Base-by-base conservation (phyloP, 2,888 invertebrate genomes). In the Norana najaformis region DNA sequence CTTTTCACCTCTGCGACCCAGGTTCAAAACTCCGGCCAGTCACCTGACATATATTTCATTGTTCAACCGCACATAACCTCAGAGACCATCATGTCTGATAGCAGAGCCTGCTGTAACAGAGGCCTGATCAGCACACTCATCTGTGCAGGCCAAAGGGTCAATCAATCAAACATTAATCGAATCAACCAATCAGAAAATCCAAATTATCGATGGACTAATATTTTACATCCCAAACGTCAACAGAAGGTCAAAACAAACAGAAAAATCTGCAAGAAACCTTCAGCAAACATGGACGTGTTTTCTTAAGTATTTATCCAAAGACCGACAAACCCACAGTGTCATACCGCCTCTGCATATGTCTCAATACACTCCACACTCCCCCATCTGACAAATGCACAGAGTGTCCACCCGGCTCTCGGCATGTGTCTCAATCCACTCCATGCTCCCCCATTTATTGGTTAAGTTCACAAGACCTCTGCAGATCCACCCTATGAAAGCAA, bases 231-330 rank as follows among this genome's bases (percentile, higher is more conserved):
- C 6, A 8, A 69, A 69, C 69, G 30, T n/a, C 30, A 69, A 69
- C 30, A 69, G 69, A 69, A 30, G 69, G 69, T 69, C 69, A 8
- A n/a, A n/a, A 69, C 69, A 85, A 85, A 85, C 85, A 85, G 37
- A 85, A 36, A 20, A n/a, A 85, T 36, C 5, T 37, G 37, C 85
- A 85, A 85, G 36, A 85, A 85, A 85, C 85, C 85, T 36, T 85
- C 85, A 0, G 85, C 37, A 36, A 85, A 85, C 23, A 85, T 0
- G 36, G 35, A 85, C 35, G 37, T 36, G 85, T 36, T 85, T 37
- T 85, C 36, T 85, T 18, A 85, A 85, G 37, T 85, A 36, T 35
- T 36, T 36, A 35, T 85, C 8, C 85, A 85, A 8, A 30, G 30
- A 69, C 47, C 23, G 47, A 47, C 47, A 47, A 47, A 47, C 23